These are phyloP conservation scores for Picathartes gymnocephalus DNA, from an alignment of 2,113 vertebrate species.

Conservation along the genomic window DNA sequence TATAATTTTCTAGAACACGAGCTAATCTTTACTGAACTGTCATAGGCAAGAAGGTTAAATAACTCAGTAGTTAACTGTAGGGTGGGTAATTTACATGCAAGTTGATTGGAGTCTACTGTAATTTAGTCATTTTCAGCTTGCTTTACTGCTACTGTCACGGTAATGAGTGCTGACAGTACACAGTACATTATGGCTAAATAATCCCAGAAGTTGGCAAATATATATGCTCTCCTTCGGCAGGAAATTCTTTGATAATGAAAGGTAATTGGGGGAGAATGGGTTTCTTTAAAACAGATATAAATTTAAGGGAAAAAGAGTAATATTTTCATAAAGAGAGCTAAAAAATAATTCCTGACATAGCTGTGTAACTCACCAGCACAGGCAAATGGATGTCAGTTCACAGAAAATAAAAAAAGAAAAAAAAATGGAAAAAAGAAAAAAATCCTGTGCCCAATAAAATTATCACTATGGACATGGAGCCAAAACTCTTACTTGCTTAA, in stretches of 20 bases:
- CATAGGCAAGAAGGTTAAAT: conserved; percentile 13
- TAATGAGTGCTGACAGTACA: conserved; percentile 54
- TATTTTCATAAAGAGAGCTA: conserved; percentile 30
- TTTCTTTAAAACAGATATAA: conserved; percentile 36
- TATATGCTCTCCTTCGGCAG: conserved; percentile 21
- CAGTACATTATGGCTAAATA: conserved; percentile 43
- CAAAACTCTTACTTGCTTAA: background rate
- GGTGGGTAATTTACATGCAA: conserved; percentile 18
- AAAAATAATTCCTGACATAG: conserved; percentile 25
- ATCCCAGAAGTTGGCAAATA: conserved; percentile 46
- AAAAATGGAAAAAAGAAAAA: background rate
- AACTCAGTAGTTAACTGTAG: conserved; percentile 20
- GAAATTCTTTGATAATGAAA: conserved; percentile 53
- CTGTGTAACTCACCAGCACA: background rate
- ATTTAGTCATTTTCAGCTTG: conserved; percentile 62
- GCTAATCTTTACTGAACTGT: conserved; percentile 18
- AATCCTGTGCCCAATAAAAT: background rate
- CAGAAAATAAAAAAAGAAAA: background rate
- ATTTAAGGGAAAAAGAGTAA: background rate
- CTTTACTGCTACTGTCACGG: conserved; percentile 42
- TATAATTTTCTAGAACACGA: conserved; percentile 8
- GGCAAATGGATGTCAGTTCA: background rate
- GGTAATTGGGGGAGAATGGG: conserved; percentile 41
- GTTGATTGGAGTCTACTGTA: conserved; percentile 48
- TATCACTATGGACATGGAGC: background rate